phyloP scores from a whole-genome alignment of 2,797 vertebrate genomes.

The Arrhamphus sclerolepis region DNA sequence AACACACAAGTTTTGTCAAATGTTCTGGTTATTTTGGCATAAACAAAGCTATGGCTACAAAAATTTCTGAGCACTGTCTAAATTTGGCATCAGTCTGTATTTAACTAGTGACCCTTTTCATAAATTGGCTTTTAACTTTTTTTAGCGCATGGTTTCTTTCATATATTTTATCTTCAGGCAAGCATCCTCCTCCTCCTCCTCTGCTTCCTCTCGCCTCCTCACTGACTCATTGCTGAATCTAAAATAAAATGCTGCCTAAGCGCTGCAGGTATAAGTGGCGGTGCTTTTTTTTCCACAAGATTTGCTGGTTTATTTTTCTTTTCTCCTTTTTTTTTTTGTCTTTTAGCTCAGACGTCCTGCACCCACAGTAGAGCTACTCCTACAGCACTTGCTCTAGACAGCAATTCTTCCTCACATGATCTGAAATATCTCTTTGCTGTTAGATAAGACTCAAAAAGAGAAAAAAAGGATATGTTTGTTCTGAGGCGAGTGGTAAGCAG shows the following conservation, averaged over 20 bases:
- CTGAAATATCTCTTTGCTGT: conserved; percentile 43
- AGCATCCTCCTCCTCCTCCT: conserved; percentile 35
- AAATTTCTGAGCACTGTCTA: background rate
- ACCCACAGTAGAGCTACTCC: conserved; percentile 50
- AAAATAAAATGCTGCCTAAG: conserved; percentile 65
- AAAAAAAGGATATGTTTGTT: background rate
- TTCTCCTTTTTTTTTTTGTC: conserved; percentile 40
- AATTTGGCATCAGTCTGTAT: conserved; percentile 5
- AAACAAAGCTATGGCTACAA: background rate
- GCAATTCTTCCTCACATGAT: conserved; percentile 26
- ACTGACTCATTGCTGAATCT: conserved; percentile 64
- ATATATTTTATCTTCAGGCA: conserved; percentile 42
- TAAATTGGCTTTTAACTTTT: conserved; percentile 23
- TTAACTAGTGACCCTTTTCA: conserved; percentile 3
- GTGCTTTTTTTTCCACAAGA: conserved; percentile 36
- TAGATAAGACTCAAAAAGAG: conserved; percentile 32
- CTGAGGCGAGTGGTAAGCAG: background rate
- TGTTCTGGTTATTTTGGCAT: background rate
- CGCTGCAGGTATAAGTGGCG: conserved; percentile 58
- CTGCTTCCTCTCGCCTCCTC: conserved; percentile 50
- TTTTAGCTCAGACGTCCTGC: conserved; percentile 50
- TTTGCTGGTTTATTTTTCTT: conserved; percentile 41
- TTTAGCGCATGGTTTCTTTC: conserved; percentile 33
- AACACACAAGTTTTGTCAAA: background rate
- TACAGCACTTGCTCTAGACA: conserved; percentile 56